phyloP scores from a whole-genome alignment of 2,113 vertebrate genomes.

The Gymnarchus niloticus region DNA sequence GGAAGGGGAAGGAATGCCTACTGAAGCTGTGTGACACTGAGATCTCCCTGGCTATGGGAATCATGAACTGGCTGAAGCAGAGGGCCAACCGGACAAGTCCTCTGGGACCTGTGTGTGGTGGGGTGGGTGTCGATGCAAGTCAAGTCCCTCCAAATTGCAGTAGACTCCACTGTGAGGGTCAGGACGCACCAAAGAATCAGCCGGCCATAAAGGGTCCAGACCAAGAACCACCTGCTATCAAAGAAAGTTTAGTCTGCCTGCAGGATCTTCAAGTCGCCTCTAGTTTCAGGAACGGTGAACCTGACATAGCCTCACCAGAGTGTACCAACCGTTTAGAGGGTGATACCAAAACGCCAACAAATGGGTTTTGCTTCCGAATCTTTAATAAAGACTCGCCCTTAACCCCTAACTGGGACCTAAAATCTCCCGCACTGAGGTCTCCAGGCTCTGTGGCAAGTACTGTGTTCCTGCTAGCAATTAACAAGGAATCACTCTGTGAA shows the following conservation, averaged over 20 bases:
- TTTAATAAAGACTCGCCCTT: conserved; percentile 25
- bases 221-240: neutral
- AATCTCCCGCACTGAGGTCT: neutral
- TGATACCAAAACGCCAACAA: conserved; percentile 32
- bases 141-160: neutral
- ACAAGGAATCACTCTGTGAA: conserved; percentile 48
- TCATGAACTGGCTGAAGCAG: conserved; percentile 73
- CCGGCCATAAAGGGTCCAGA: neutral
- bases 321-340: neutral
- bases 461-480: conserved; percentile 22
- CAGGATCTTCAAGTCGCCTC: neutral
- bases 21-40: conserved; percentile 79
- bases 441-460: conserved; percentile 8
- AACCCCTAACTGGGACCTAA: conserved; percentile 29
- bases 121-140: neutral
- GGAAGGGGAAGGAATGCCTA: conserved; percentile 78
- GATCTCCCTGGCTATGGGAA: conserved; percentile 75
- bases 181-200: conserved; percentile 16
- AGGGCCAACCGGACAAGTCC: conserved; percentile 33
- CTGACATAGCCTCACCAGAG: conserved; percentile 27
- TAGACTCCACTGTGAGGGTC: conserved; percentile 7
- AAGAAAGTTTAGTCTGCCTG: neutral
- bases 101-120: neutral
- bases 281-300: neutral
- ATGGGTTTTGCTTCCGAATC: conserved; percentile 24